Percentiles rank a stretch among this genome's conserved stretches.
Evolutionary conservation across 2,113 vertebrate genomes (phyloP).

Genomic region (Piprites chloris): DNA sequence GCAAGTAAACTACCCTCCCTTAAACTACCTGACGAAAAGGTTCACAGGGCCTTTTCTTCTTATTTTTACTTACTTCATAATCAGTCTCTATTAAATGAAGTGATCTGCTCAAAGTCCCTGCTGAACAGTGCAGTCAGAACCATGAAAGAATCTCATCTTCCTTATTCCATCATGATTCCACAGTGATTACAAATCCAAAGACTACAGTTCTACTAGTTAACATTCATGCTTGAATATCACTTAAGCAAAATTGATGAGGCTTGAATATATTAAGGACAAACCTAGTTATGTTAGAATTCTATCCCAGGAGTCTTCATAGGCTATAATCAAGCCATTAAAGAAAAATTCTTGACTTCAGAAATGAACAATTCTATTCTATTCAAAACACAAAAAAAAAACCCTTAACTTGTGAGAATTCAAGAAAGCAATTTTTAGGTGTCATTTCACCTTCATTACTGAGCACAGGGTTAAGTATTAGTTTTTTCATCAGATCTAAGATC

Average conservation of each 20-base stretch:
- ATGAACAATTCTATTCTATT: not conserved
- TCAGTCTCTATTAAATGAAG: conserved; percentile 20
- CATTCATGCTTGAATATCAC: conserved; percentile 37
- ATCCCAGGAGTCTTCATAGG: not conserved
- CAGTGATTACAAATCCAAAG: conserved; percentile 13
- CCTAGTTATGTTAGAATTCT: not conserved
- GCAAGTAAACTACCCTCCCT: not conserved
- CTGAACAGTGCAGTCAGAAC: not conserved
- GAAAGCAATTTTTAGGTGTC: not conserved
- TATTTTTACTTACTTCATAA: conserved; percentile 7
- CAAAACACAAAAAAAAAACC: fast-evolving
- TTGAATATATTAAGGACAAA: conserved; percentile 47
- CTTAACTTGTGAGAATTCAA: not conserved
- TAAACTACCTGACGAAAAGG: not conserved
- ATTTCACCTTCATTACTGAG: not conserved
- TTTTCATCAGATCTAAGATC: not conserved
- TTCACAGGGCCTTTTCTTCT: not conserved
- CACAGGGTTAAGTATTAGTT: not conserved
- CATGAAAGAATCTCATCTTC: conserved; percentile 1
- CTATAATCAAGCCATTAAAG: conserved; percentile 4
- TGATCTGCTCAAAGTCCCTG: not conserved
- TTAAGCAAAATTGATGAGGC: conserved; percentile 50
- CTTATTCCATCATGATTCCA: conserved; percentile 25
- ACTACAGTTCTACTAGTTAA: not conserved
- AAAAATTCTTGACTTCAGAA: not conserved